Evolutionary conservation across 2,888 invertebrate genomes (phyloP), one percentile per base, ranked within the genome.

Genomic region (Oscheius sp.): DNA sequence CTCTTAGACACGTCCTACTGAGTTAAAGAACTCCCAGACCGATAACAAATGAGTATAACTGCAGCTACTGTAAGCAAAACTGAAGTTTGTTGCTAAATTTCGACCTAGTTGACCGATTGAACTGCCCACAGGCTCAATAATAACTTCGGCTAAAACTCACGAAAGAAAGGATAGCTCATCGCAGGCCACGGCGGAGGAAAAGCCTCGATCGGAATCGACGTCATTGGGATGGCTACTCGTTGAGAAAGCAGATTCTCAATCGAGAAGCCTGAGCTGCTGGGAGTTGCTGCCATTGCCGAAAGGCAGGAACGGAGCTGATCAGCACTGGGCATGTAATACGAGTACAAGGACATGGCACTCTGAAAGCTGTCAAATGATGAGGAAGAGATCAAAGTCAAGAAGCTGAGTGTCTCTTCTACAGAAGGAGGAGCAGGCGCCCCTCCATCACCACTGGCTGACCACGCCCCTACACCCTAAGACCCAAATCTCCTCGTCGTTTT

Each of bases 231-330:
- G 50, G 73, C 35, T 5, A 73, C 65, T 35, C 73, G 50, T 32
- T 57, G 57, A 13, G 73, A 51, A 2, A 73, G 59, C n/a, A 73
- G 55, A 73, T 73, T 73, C 57, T 73, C 73, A 11, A 73, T 73
- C 11, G 73, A 73, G 51, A 73, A 73, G 47, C 58, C 70, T 3
- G 70, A 72, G 37, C 62, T 51, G 37, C 62, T 72, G 13, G 72
- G 72, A 62, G 72, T 62, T 10, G 72, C 47, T n/a, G 55, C 68
- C 72, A 72, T 72, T 13, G 74, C 74, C 11, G 57, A 53, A 13
- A 74, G 51, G 51, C 74, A 74, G 1, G 35, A 42, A 9, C 74
- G 10, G 5, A 74, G 58, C 51, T 74, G 74, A 21, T 74, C 74
- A 21, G 68, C 58, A 65, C 57, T 73, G 11, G 73, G 70, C 47